Evolutionary conservation across 2,113 vertebrate genomes (phyloP).

Genomic region (Asarcornis scutulata): DNA sequence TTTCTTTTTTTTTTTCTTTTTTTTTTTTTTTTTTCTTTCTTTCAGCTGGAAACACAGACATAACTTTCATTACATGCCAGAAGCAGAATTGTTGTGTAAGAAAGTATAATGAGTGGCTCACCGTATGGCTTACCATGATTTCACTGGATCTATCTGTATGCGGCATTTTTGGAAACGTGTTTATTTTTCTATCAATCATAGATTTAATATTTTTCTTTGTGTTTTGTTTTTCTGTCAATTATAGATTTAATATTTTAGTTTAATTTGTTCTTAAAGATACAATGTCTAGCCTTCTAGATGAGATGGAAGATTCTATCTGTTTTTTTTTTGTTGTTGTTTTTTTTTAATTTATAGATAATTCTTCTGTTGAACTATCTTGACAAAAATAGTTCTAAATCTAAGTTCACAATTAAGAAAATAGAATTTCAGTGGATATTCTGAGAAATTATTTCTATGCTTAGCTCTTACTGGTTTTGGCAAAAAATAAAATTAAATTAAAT

Average conservation of each 20-base stretch:
- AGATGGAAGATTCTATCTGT: fast-evolving
- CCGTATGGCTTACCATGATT: not conserved
- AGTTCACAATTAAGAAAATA: not conserved
- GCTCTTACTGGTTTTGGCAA: not conserved
- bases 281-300: not conserved
- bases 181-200: not conserved
- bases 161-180: not conserved
- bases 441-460: not conserved
- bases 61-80: not conserved
- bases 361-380: not conserved
- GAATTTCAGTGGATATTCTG: not conserved
- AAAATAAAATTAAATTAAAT: not conserved
- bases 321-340: not conserved
- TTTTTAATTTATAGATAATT: not conserved
- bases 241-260: not conserved
- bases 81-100: not conserved
- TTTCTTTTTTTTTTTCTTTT: too few relatives aligned
- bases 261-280: not conserved
- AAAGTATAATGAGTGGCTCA: not conserved
- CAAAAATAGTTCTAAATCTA: not conserved
- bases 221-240: not conserved
- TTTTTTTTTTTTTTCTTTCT: not conserved
- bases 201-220: not conserved
- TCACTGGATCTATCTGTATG: not conserved
- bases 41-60: fast-evolving